Percentiles rank a stretch among this genome's conserved stretches.
Conservation (phyloP, 2,888 invertebrate species). For the Crocallis elinguaria region DNA sequence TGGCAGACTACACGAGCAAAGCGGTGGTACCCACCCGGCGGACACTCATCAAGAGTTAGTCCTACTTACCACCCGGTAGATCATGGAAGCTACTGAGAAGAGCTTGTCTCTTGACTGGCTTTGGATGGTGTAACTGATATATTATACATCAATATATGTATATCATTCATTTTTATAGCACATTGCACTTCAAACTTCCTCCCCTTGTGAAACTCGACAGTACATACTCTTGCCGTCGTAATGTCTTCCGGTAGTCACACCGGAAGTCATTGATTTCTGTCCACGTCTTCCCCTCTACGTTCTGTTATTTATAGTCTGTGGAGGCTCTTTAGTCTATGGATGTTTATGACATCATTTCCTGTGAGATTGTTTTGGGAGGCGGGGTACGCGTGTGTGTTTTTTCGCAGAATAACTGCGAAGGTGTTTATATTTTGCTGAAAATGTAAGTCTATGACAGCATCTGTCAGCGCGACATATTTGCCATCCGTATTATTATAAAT, state of each 20-base stretch:
- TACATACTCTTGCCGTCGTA: slow-evolving; percentile 8
- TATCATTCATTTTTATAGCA: not conserved
- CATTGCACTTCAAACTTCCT: not conserved
- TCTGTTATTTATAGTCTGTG: slow-evolving; percentile 35
- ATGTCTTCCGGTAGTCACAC: slow-evolving; percentile 28
- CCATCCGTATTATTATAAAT: too few species aligned
- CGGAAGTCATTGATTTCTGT: slow-evolving; percentile 56
- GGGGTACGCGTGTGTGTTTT: not conserved
- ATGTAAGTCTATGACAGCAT: too few species aligned
- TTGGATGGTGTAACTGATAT: too few species aligned
- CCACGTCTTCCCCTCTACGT: slow-evolving; percentile 44
- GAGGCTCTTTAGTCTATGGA: slow-evolving; percentile 22
- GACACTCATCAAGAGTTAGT: too few species aligned
- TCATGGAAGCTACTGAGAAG: too few species aligned
- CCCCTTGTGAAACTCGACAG: slow-evolving; percentile 3
- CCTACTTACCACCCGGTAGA: too few species aligned
- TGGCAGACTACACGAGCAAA: too few species aligned
- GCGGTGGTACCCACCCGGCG: too few species aligned
- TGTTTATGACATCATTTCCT: slow-evolving; percentile 27
- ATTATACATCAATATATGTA: not conserved
- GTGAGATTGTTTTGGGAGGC: slow-evolving; percentile 12
- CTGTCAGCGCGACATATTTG: too few species aligned
- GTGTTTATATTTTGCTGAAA: too few species aligned
- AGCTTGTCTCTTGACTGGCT: too few species aligned
- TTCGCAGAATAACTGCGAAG: too few species aligned